Evolutionary conservation across 1,140 invertebrate species (phyloP).

Genomic region (Tetranychus cinnabarinus): DNA sequence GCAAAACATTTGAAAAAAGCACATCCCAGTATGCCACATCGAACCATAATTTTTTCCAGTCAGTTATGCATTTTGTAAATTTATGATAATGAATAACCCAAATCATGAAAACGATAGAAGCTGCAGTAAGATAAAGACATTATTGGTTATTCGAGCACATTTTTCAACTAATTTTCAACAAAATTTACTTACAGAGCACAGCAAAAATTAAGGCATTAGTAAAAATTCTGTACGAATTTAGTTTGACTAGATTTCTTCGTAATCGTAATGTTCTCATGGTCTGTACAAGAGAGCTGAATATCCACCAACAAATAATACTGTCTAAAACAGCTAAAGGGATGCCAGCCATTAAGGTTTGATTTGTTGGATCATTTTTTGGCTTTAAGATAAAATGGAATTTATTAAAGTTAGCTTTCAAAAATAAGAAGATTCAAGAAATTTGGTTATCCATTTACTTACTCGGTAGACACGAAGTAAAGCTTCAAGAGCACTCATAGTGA

Average conservation of each 20-base stretch:
- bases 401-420: background rate
- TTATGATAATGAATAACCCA: conserved; percentile 56
- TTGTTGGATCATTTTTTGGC: conserved; percentile 35
- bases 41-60: conserved; percentile 74
- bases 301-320: conserved; percentile 45
- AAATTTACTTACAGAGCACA: conserved; percentile 34
- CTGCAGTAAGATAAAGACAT: conserved; percentile 15
- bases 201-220: conserved; percentile 76
- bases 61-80: conserved; percentile 37
- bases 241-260: conserved; percentile 57
- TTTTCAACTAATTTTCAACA: background rate
- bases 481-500: conserved; percentile 53
- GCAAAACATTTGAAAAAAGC: conserved; percentile 56
- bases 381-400: conserved; percentile 17
- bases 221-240: conserved; percentile 72
- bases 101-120: conserved; percentile 70
- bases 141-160: background rate
- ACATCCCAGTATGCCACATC: conserved; percentile 87
- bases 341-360: conserved; percentile 40
- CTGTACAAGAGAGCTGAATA: conserved; percentile 46
- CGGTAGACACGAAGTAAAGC: conserved; percentile 45
- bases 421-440: background rate
- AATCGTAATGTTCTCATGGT: conserved; percentile 65
- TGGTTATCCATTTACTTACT: conserved; percentile 14
- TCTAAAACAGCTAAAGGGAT: conserved; percentile 41